These are phyloP conservation scores for Sylvicola cinctus DNA, from an alignment of 2,888 invertebrate species.

Conservation along the genomic window DNA sequence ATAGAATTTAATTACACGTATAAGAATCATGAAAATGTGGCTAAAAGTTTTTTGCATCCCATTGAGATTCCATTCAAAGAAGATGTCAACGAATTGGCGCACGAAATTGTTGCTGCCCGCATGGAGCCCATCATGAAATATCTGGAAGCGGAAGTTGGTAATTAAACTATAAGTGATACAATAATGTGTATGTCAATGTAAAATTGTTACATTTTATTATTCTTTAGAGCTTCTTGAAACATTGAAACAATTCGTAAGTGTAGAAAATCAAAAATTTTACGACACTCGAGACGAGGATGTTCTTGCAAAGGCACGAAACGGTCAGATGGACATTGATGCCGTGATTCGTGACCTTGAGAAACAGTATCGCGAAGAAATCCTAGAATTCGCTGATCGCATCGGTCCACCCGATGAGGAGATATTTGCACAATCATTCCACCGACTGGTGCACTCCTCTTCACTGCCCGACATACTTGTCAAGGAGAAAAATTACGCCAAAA, in stretches of 20 bases:
- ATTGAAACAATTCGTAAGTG: slow-evolving; percentile 39
- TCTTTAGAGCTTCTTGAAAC: slow-evolving; percentile 10
- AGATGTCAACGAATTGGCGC: slow-evolving; percentile 14
- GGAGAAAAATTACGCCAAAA: slow-evolving; percentile 70
- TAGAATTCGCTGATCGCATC: slow-evolving; percentile 62
- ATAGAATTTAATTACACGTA: too few species aligned
- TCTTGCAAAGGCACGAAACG: slow-evolving; percentile 36
- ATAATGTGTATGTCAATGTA: background rate
- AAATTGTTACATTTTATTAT: background rate
- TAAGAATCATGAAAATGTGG: too few species aligned
- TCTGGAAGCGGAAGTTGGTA: slow-evolving; percentile 14
- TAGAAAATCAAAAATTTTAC: slow-evolving; percentile 43
- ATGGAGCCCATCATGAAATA: slow-evolving; percentile 22
- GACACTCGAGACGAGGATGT: slow-evolving; percentile 41
- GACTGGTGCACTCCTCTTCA: slow-evolving; percentile 63
- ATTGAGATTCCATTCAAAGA: slow-evolving; percentile 17
- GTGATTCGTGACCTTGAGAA: slow-evolving; percentile 63
- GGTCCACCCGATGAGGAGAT: slow-evolving; percentile 65
- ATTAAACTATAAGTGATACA: background rate
- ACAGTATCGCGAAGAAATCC: slow-evolving; percentile 58
- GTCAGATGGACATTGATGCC: slow-evolving; percentile 47
- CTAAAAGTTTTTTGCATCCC: slow-evolving; percentile 6
- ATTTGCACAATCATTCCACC: slow-evolving; percentile 31
- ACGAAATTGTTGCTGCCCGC: slow-evolving; percentile 14
- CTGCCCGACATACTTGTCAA: slow-evolving; percentile 72